Conservation (phyloP, 2,888 invertebrate species). For the Parasteatoda lunata region DNA sequence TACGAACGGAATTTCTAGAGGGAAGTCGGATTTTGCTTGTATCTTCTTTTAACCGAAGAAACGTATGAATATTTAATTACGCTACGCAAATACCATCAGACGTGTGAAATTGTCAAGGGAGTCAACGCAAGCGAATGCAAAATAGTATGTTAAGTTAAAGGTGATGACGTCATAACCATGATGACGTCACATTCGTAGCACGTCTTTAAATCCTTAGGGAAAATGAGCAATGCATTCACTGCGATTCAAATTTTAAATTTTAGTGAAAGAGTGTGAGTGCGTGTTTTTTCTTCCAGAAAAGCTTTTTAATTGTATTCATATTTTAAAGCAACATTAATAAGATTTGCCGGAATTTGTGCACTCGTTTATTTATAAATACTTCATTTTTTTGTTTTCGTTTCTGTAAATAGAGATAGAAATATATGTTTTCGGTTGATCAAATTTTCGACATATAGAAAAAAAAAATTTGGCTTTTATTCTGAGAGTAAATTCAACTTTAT, state of each 20-base stretch:
- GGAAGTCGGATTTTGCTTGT: neutral
- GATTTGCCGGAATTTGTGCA: no score
- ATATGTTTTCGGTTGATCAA: no score
- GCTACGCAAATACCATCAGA: conserved; percentile 43
- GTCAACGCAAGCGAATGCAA: conserved; percentile 10
- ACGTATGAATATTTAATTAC: conserved; percentile 64
- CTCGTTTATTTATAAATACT: no score
- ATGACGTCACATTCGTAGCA: conserved; percentile 35
- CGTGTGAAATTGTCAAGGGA: conserved; percentile 41
- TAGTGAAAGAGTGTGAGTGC: neutral
- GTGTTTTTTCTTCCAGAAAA: neutral
- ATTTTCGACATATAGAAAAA: no score
- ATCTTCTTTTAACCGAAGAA: conserved; percentile 30
- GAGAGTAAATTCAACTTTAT: no score
- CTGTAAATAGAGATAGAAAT: no score
- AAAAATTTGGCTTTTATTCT: no score
- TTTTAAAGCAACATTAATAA: no score
- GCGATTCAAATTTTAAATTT: no score
- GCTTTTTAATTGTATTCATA: neutral
- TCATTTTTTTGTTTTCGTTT: no score
- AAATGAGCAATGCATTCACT: neutral
- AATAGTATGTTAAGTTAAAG: conserved; percentile 53
- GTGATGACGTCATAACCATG: conserved; percentile 22
- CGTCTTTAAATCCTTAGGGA: neutral
- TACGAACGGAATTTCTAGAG: neutral